Conservation (phyloP, 1,140 invertebrate species). For the Brachionus manjavacas region DNA sequence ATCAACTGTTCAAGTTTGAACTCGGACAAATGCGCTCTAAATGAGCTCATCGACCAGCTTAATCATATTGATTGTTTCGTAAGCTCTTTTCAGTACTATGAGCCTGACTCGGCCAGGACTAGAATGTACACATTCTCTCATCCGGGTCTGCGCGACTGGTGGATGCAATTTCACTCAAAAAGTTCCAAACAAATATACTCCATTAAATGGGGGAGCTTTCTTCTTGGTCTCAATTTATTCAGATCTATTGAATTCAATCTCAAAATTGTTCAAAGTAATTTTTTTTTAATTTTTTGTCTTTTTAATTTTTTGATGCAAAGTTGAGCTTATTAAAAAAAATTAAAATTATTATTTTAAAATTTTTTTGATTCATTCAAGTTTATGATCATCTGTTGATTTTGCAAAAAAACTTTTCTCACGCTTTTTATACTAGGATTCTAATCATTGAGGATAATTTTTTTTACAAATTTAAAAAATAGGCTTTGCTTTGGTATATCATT, state of each 20-base stretch:
- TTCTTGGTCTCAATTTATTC: neutral
- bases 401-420: no score
- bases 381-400: no score
- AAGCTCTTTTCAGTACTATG: neutral
- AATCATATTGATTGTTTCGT: slow-evolving; percentile 15
- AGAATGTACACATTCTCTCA: neutral
- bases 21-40: neutral
- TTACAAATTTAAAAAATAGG: no score
- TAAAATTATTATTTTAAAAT: no score
- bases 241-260: slow-evolving; percentile 43
- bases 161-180: neutral
- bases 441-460: no score
- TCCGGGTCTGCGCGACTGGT: neutral
- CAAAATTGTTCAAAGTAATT: neutral
- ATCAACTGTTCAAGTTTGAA: slow-evolving; percentile 68
- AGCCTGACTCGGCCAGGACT: slow-evolving; percentile 15
- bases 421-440: no score
- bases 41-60: neutral
- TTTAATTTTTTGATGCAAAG: no score
- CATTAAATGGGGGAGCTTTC: neutral
- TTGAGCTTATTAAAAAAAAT: no score
- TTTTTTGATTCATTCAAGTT: no score
- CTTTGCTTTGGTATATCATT: no score
- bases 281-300: no score
- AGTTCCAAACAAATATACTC: neutral